Evolutionary conservation across 2,888 invertebrate species (phyloP), one percentile per base, ranked within the genome.

Genomic region (Campaea margaritaria): DNA sequence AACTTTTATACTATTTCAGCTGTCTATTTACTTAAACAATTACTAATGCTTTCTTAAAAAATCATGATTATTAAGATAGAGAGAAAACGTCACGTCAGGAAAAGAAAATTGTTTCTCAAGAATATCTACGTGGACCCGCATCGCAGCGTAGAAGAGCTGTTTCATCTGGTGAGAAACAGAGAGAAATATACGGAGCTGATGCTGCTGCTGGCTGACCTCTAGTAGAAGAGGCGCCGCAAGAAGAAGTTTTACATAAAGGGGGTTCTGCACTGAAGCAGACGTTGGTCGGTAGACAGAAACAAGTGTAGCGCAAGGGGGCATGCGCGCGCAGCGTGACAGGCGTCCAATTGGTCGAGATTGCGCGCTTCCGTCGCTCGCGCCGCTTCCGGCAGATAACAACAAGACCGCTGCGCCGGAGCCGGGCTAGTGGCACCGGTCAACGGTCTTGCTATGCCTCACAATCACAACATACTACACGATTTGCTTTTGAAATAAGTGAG

Each of bases 291-390:
- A 49, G 45, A 28, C 47, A 43, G 51, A 58, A 53, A 61, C 67
- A 70, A 70, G 64, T 76, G 65, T 73, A 73, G 72, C 75, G 76
- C 67, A 77, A 79, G 73, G 82, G 81, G 82, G 79, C 91, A 91
- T 87, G 91, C 81, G 83, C 87, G 76, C 71, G 72, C 81, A 75
- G 85, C 91, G 87, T 91, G 91, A 89, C 90, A 83, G 78, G 78
- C 85, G 83, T 85, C 91, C 91, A 92, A 92, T 92, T 92, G 91
- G 89, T 85, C 79, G 90, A 91, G 91, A 92, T 92, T 92, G 91
- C 89, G 85, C 79, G 81, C 82, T 90, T 92, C 92, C 92, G 91
- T 79, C 83, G 84, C 76, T 79, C 83, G 84, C 76, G 75, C 65
- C 76, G 78, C 87, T 92, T 91, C 92, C 92, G 91, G 82, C 73